These are phyloP conservation scores for Myoxocephalus aenaeus DNA, from an alignment of 2,797 vertebrate genomes.

Conservation along the genomic window DNA sequence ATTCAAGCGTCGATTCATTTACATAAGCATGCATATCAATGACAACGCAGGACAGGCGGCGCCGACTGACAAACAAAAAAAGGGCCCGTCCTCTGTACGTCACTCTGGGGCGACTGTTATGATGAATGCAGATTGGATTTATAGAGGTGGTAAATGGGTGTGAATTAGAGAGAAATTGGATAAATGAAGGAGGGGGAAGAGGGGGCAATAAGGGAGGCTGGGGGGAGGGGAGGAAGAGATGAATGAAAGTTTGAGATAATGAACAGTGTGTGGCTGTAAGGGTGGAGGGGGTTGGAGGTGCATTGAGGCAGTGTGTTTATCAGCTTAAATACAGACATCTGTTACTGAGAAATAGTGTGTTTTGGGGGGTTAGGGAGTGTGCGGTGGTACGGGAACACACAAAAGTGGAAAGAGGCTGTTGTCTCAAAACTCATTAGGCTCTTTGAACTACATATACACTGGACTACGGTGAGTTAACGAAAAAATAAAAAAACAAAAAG, in stretches of 20 bases:
- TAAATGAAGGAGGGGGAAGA: conserved; percentile 64
- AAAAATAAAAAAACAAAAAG: not conserved
- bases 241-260: conserved; percentile 88
- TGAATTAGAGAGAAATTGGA: conserved; percentile 81
- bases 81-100: conserved; percentile 53
- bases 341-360: conserved; percentile 75
- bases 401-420: conserved; percentile 48
- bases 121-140: conserved; percentile 77
- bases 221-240: conserved; percentile 68
- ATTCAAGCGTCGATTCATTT: conserved; percentile 68
- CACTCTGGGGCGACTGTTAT: conserved; percentile 68
- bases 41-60: conserved; percentile 35
- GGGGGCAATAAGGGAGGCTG: conserved; percentile 30
- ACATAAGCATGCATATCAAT: conserved; percentile 70
- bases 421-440: conserved; percentile 64
- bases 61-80: conserved; percentile 30
- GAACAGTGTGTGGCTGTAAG: conserved; percentile 74
- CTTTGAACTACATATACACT: conserved; percentile 52
- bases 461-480: conserved; percentile 30
- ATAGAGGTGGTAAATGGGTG: conserved; percentile 74
- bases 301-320: conserved; percentile 81
- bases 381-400: conserved; percentile 20
- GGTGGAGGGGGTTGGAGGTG: conserved; percentile 64
- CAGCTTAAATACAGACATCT: conserved; percentile 88
- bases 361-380: conserved; percentile 48